Percentiles rank a stretch among this genome's conserved stretches.
phyloP scores from a whole-genome alignment of 2,113 vertebrate species.

The Entelurus aequoreus region DNA sequence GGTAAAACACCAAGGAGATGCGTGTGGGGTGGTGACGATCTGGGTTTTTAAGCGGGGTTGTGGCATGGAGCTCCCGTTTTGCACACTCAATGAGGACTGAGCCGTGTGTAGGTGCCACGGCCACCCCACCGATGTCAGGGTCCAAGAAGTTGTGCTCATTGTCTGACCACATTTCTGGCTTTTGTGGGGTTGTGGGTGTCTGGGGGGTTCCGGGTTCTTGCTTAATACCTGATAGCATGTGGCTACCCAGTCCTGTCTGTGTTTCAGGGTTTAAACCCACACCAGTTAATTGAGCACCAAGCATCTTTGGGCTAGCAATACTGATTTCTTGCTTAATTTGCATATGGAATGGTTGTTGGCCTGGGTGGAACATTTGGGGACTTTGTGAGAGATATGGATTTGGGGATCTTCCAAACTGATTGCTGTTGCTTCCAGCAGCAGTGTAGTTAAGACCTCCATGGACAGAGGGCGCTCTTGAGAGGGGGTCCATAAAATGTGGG shows the following conservation, averaged over 20 bases:
- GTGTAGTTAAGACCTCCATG: conserved; percentile 69
- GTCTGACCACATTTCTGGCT: conserved; percentile 93
- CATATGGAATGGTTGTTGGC: conserved; percentile 75
- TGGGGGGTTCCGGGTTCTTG: conserved; percentile 52
- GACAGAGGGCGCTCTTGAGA: conserved; percentile 71
- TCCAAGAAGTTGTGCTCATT: conserved; percentile 96
- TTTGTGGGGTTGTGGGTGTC: conserved; percentile 57
- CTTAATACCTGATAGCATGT: conserved; percentile 57
- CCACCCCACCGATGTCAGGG: conserved; percentile 91
- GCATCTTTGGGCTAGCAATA: conserved; percentile 70
- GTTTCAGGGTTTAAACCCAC: conserved; percentile 69
- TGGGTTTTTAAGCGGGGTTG: conserved; percentile 89
- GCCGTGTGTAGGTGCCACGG: conserved; percentile 92
- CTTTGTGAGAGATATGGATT: conserved; percentile 70
- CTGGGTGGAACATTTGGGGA: conserved; percentile 66
- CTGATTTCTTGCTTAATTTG: conserved; percentile 78
- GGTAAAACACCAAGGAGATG: conserved; percentile 97
- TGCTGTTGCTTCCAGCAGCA: conserved; percentile 72
- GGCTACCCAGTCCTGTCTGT: conserved; percentile 57
- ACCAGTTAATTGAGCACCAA: conserved; percentile 68
- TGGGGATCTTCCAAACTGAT: conserved; percentile 74
- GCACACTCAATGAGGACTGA: conserved; percentile 97
- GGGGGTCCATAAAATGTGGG: conserved; percentile 73
- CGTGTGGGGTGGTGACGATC: conserved; percentile 87
- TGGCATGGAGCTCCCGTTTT: conserved; percentile 93